These are phyloP conservation scores for Oenanthe melanoleuca DNA, from an alignment of 2,113 vertebrate genomes.

Conservation along the genomic window DNA sequence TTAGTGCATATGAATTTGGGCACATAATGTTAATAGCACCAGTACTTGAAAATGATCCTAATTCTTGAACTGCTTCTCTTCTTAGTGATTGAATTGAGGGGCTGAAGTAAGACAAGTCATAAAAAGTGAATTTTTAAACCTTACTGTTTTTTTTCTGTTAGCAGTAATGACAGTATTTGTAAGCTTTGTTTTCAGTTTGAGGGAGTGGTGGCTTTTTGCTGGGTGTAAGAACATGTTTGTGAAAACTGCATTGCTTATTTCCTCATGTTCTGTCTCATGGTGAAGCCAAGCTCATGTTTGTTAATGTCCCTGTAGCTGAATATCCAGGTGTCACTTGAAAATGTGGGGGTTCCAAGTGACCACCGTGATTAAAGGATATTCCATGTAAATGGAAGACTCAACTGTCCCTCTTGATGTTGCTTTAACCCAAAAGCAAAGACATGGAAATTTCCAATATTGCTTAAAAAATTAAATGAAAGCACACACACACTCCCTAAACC, in stretches of 20 bases:
- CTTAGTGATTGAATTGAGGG: not conserved
- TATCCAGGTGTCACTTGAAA: not conserved
- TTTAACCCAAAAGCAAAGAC: not conserved
- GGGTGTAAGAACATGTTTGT: not conserved
- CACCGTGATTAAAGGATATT: not conserved
- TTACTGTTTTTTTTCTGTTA: not conserved
- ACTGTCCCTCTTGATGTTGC: not conserved
- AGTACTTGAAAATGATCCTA: not conserved
- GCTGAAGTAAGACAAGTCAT: not conserved
- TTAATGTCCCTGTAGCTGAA: not conserved
- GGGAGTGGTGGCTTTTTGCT: not conserved
- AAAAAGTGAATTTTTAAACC: not conserved
- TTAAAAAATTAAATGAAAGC: not conserved
- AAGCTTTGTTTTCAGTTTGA: not conserved
- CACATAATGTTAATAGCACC: not conserved
- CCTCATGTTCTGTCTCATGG: not conserved
- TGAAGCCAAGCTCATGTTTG: not conserved
- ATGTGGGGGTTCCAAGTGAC: not conserved
- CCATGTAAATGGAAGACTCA: not conserved
- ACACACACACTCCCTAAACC: fast-evolving
- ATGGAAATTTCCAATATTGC: not conserved
- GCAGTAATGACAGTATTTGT: not conserved
- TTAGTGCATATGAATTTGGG: not conserved
- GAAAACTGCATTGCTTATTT: not conserved
- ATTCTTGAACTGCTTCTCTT: not conserved